Conservation (phyloP, 2,888 invertebrate genomes). For the Volucella inanis region DNA sequence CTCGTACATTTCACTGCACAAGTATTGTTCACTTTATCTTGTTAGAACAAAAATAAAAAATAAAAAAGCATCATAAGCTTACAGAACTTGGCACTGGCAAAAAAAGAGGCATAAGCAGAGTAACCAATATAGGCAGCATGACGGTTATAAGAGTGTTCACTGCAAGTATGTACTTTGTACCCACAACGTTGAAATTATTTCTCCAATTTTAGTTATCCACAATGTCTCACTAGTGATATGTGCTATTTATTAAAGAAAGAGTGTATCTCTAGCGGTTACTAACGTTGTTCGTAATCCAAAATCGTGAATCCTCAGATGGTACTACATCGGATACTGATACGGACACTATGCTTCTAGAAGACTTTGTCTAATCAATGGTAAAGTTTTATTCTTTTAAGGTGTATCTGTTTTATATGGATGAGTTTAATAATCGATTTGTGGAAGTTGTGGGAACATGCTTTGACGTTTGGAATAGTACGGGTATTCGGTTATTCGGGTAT, state of each 20-base stretch:
- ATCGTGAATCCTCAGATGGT: constrained; percentile 45
- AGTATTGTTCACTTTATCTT: constrained; percentile 12
- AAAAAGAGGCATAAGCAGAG: not conserved
- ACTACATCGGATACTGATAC: not conserved
- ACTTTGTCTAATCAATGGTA: constrained; percentile 69
- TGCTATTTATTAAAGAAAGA: not conserved
- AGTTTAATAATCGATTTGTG: constrained; percentile 51
- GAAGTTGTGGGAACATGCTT: constrained; percentile 13
- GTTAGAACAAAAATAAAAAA: not conserved
- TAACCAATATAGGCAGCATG: not conserved
- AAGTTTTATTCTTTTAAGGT: constrained; percentile 21
- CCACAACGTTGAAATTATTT: constrained; percentile 24
- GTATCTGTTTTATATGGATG: not conserved
- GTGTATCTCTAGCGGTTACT: constrained; percentile 11
- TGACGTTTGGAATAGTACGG: no score
- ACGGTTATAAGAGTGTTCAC: constrained; percentile 20
- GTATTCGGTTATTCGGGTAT: not conserved
- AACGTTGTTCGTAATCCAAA: constrained; percentile 5
- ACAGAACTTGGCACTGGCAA: constrained; percentile 25
- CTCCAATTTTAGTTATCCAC: constrained; percentile 54
- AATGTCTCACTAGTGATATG: constrained; percentile 51
- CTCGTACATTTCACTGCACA: constrained; percentile 15
- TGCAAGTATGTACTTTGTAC: constrained; percentile 29
- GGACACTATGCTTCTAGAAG: constrained; percentile 47
- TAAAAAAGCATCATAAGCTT: constrained; percentile 6